Evolutionary conservation across 2,113 vertebrate species (phyloP).

Genomic region (Bathybates hornii): DNA sequence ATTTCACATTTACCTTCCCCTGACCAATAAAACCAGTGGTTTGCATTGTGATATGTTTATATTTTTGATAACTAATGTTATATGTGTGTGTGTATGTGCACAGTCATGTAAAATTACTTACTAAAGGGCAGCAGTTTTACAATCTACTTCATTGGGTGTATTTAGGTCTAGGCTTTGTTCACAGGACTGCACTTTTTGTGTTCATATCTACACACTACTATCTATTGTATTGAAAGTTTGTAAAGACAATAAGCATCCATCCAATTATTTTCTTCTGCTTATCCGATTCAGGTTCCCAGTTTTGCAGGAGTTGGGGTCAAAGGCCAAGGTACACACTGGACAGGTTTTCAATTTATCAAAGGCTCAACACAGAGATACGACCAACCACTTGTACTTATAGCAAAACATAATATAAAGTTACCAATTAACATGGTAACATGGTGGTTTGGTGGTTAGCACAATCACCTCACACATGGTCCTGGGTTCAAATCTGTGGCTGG

Average conservation of each 20-base stretch:
- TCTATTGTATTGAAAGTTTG: background rate
- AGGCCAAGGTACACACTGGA: background rate
- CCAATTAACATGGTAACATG: background rate
- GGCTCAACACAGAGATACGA: background rate
- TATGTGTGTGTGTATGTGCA: background rate
- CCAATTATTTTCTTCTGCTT: background rate
- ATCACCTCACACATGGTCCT: background rate
- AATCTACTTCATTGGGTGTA: background rate
- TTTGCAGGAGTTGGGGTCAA: background rate
- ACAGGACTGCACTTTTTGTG: background rate
- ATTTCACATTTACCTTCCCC: background rate
- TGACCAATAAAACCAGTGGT: background rate
- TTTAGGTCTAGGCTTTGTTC: background rate
- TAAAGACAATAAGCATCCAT: background rate
- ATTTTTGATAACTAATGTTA: background rate
- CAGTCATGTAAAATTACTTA: background rate
- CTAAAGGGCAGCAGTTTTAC: background rate
- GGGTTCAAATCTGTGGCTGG: background rate
- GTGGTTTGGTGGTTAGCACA: background rate
- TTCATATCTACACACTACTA: background rate
- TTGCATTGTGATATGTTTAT: background rate
- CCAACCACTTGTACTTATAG: background rate
- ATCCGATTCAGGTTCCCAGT: background rate
- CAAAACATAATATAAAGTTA: background rate
- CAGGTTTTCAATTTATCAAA: background rate